Base-by-base conservation (phyloP, 2,113 vertebrate genomes). In the Serranochromis macrocephalus region DNA sequence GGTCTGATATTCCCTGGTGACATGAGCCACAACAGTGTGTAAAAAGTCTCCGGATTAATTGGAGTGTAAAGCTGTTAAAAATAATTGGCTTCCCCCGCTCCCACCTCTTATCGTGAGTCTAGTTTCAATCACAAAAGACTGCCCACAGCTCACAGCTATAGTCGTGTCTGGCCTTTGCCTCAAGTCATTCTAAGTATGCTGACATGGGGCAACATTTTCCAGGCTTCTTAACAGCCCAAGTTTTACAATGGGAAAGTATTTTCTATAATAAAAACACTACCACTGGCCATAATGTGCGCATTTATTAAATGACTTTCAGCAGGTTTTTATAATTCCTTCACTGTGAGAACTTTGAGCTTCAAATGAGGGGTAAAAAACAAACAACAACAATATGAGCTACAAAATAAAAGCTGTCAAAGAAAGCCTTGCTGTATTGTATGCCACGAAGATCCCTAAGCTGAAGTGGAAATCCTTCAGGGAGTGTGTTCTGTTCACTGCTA, bases 61-160 rank as follows among this genome's bases (percentile, higher is more conserved):
- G 96, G 96, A 96, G 97, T 96, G 97, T 94, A 95, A 94, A 95
- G 96, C 93, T 97, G 96, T 97, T 97, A 97, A 98, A 98, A 98
- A 97, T 97, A 98, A 98, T 97, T 96, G 97, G 95, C 95, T n/a
- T 31, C 3, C 17, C 5, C 80, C 57, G 16, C 36, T 81, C 91
- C 87, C 26, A 82, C 92, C 68, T 33, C 94, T 94, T 88, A 90
- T 85, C 55, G 24, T 92, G 96, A 88, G 80, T 71, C 58, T 75
- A 42, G 78, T 88, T 83, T 87, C 84, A 85, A 54, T 68, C 71
- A 91, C 89, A 90, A 86, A 78, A 75, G 89, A 31, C 49, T n/a
- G 86, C 33, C 78, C 55, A 75, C 82, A 83, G 84, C 84, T 87
- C 81, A 14, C 33, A 85, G 81, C 87, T 84, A 42, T 16, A 71